Evolutionary conservation across 2,797 vertebrate genomes (phyloP), one percentile per base, ranked within the genome.

Genomic region (Rhabdophis nuchalis): DNA sequence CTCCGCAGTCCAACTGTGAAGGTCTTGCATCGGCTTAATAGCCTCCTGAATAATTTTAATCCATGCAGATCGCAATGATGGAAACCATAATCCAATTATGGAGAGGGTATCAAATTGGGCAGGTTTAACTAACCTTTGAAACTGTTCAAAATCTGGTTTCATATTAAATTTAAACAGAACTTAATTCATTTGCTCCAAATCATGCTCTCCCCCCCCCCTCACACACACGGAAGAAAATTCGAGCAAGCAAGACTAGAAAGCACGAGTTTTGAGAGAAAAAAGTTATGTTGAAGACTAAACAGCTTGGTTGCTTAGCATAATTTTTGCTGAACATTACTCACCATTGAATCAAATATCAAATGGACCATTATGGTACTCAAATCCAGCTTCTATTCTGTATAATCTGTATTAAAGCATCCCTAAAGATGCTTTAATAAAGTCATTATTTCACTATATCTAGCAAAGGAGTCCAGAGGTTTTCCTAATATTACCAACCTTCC

Each of bases 1-100:
- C 94, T 68, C 32, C 9, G 95, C 97, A 7, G 27, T 32, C 52
- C 52, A 32, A 23, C 23, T 23, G 89, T 29, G 29, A 25, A 41
- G n/a, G 29, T 54, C 64, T 14, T 10, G 32, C 9, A 46, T 82
- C 20, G 36, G 36, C 9, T 82, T 46, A 46, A 82, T 82, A 46
- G 36, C 20, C 36, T 25, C 4, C 10, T 25, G 20, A 82, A 82
- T 82, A 23, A 46, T 82, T 46, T 25, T 82, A 46, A n/a, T 87
- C 56, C 57, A 16, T 60, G 87, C 36, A 58, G 32, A 36, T 36
- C 1, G 8, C 60, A n/a, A 3, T 53, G 14, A 52, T 89, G 88
- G 50, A 20, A 52, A 4, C 12, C 64, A 64, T 11, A 89, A n/a
- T 52, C 14, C 88, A 89, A 29, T 46, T 50, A 61, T 2, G 25